Evolutionary conservation across 2,113 vertebrate species (phyloP).

Genomic region (Accipiter cooperii): DNA sequence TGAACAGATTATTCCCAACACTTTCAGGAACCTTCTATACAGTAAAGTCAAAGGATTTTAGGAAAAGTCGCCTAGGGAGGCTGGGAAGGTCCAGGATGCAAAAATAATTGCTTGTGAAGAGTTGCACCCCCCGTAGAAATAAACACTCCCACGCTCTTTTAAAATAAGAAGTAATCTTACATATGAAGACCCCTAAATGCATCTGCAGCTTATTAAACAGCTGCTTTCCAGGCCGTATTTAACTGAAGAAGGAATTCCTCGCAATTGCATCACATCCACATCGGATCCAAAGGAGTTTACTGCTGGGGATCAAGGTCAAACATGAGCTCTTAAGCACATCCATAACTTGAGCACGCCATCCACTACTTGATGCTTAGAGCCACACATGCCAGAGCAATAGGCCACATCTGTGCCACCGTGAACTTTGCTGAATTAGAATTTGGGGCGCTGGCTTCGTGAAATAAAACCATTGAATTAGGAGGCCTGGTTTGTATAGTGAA

Average conservation of each 20-base stretch:
- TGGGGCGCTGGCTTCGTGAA: not conserved
- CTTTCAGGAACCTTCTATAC: not conserved
- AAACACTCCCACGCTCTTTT: not conserved
- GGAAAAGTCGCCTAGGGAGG: not conserved
- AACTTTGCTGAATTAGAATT: not conserved
- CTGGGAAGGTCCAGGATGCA: not conserved
- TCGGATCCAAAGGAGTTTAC: not conserved
- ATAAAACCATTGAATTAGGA: not conserved
- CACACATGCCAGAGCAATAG: rapidly evolving
- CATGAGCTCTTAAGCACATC: not conserved
- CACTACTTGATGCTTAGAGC: not conserved
- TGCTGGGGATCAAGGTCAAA: not conserved
- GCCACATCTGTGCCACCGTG: not conserved
- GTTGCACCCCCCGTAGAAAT: not conserved
- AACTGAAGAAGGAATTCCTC: not conserved
- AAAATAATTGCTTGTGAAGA: not conserved
- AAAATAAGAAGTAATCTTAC: not conserved
- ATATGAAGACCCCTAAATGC: not conserved
- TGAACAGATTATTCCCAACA: not conserved
- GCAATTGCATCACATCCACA: not conserved
- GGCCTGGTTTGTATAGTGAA: not conserved
- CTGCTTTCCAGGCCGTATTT: not conserved
- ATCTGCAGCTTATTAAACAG: not conserved
- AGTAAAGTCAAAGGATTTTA: not conserved
- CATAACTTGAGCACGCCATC: not conserved